Base-by-base conservation (phyloP, 1,140 invertebrate genomes). In the Pentalonia nigronervosa region DNA sequence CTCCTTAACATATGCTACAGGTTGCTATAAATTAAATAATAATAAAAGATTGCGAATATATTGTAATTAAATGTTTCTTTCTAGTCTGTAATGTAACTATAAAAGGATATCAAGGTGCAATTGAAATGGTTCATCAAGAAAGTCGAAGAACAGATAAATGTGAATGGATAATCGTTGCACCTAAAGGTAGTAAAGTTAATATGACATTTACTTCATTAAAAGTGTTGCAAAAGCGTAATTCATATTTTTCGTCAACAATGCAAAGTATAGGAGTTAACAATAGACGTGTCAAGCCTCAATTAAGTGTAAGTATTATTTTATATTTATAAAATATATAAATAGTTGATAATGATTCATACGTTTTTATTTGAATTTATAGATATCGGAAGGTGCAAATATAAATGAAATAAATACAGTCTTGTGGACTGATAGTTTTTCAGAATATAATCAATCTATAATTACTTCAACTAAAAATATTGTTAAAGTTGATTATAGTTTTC, bases 91-190 rank as follows among this genome's bases (percentile, higher is more conserved):
- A 96, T 56, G 96, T 95, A 41, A 96, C 95, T 90, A 20, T 97
- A 25, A 96, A 94, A 21, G 97, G 97, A 0, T 96, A 96, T 93
- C 95, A 95, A 92, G 98, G 98, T 30, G 96, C 97, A 0, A 97
- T 97, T 93, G 96, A 97, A 83, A 94, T 96, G 96, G 91, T 96
- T 96, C 8, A 96, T 96, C 94, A 95, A 23, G 94, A 95, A 0
- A 96, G 96, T 94, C 95, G 95, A 17, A 95, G 95, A 93, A 94
- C 95, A 89, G 93, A 95, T 30, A 96, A 97, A 94, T 97, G 97
- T 94, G 95, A 95, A 0, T 97, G 96, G 96, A 95, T 94, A 14
- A 96, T 97, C 45, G 89, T 91, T 21, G 96, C 96, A 1, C 95
- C 96, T 0, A 88, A 41, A 94, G 96, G 96, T 41, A 96, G 96